These are phyloP conservation scores for Brachyptera risi DNA, from an alignment of 2,888 invertebrate genomes.

Conservation along the genomic window DNA sequence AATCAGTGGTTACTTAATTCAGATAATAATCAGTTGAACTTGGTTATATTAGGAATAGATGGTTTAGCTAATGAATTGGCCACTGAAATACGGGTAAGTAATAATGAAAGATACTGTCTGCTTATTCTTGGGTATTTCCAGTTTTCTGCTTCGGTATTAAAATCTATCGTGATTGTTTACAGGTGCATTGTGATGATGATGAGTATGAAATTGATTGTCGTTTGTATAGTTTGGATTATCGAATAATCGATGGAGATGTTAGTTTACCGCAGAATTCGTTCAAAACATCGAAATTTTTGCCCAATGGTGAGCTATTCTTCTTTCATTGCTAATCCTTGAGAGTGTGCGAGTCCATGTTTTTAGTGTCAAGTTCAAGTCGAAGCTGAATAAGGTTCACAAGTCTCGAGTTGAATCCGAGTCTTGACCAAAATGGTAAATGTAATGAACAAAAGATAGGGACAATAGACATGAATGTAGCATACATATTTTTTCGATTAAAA, in stretches of 20 bases:
- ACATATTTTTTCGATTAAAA: too few relatives aligned
- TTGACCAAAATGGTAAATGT: too few relatives aligned
- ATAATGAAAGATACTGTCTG: background rate
- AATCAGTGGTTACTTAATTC: slow-evolving; percentile 61
- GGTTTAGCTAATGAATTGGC: slow-evolving; percentile 84
- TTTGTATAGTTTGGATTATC: slow-evolving; percentile 77
- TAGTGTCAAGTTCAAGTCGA: too few relatives aligned
- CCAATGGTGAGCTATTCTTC: slow-evolving; percentile 81
- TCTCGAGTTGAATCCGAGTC: too few relatives aligned
- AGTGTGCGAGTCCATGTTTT: too few relatives aligned
- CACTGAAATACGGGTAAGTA: slow-evolving; percentile 66
- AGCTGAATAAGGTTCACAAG: too few relatives aligned
- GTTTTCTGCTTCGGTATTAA: too few relatives aligned
- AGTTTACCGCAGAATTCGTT: slow-evolving; percentile 75
- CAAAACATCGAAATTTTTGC: slow-evolving; percentile 79
- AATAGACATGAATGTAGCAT: too few relatives aligned
- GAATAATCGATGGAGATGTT: slow-evolving; percentile 83
- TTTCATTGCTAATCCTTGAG: too few relatives aligned
- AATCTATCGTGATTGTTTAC: too few relatives aligned
- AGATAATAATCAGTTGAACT: slow-evolving; percentile 72
- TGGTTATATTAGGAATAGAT: slow-evolving; percentile 83
- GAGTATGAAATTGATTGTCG: slow-evolving; percentile 77
- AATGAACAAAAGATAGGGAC: too few relatives aligned
- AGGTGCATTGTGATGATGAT: slow-evolving; percentile 82
- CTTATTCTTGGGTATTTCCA: background rate